Percentiles rank a stretch among this genome's conserved stretches.
Evolutionary conservation across 1,140 invertebrate genomes (phyloP).

Genomic region (Zaprionus davidi): DNA sequence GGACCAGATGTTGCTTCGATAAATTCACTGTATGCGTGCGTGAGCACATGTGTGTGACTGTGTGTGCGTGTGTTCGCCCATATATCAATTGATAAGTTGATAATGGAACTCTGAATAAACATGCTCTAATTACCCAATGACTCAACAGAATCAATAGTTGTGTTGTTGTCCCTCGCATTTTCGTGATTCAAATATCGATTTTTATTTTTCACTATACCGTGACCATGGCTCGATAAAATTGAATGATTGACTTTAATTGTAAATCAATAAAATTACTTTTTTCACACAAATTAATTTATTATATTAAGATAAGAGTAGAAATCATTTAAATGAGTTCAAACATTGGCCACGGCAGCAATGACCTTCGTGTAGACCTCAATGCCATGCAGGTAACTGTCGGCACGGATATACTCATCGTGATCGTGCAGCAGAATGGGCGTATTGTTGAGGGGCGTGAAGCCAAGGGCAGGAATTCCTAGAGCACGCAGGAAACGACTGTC

Average conservation of each 20-base stretch:
- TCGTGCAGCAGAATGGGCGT: conserved; percentile 91
- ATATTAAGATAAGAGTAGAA: neutral
- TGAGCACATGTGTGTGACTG: neutral
- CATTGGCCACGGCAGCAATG: conserved; percentile 86
- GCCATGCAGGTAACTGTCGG: conserved; percentile 89
- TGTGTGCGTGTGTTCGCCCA: neutral
- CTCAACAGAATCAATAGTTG: conserved; percentile 7
- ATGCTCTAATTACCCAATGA: conserved; percentile 36
- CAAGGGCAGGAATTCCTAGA: conserved; percentile 91
- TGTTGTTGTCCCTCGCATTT: neutral
- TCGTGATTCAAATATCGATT: neutral
- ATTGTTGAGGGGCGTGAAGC: conserved; percentile 92
- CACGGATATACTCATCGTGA: conserved; percentile 91
- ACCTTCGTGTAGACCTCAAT: conserved; percentile 89
- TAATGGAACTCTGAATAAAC: conserved; percentile 24
- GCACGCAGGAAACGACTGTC: conserved; percentile 89
- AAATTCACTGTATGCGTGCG: neutral
- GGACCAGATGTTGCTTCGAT: neutral
- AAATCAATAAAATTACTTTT: neutral
- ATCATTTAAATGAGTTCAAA: conserved; percentile 41
- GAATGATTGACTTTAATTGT: conserved; percentile 4
- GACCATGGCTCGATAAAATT: neutral
- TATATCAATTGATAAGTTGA: conserved; percentile 36
- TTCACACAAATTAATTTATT: neutral
- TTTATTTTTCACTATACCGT: neutral